Conservation (phyloP, 1,140 invertebrate genomes). For the Aradophagus sp. region DNA sequence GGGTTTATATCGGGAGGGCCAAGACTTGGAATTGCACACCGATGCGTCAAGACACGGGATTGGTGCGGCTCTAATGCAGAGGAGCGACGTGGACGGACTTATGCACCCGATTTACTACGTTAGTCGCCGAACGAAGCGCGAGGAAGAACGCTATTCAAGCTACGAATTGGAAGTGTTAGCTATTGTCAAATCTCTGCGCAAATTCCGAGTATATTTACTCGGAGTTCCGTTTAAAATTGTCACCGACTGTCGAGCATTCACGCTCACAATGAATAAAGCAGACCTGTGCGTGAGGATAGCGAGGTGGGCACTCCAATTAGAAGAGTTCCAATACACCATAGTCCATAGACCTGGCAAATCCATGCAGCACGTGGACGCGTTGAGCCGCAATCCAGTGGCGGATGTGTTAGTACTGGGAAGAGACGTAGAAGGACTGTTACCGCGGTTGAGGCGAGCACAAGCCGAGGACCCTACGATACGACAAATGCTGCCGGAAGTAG, state of each 20-base stretch:
- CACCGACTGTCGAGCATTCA: too few species aligned
- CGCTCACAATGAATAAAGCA: not conserved
- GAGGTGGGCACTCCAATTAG: not conserved
- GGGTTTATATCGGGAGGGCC: not conserved
- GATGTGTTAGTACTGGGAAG: not conserved
- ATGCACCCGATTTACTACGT: not conserved
- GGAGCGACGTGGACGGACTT: not conserved
- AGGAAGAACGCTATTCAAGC: not conserved
- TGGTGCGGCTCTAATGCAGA: not conserved
- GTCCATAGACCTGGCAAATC: not conserved
- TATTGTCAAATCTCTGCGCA: too few species aligned
- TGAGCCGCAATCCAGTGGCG: not conserved
- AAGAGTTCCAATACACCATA: not conserved
- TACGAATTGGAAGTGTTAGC: not conserved
- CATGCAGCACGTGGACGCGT: not conserved
- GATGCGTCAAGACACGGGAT: not conserved
- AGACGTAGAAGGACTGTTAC: not conserved
- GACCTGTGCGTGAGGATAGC: conserved; percentile 1
- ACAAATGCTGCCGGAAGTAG: not conserved
- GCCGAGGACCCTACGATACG: not conserved
- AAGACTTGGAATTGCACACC: not conserved
- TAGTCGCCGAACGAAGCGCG: not conserved
- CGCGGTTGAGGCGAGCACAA: conserved; percentile 6
- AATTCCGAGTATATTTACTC: too few species aligned
- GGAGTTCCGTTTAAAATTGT: too few species aligned